Conservation (phyloP, 2,888 invertebrate species). For the Athrips mouffetella region DNA sequence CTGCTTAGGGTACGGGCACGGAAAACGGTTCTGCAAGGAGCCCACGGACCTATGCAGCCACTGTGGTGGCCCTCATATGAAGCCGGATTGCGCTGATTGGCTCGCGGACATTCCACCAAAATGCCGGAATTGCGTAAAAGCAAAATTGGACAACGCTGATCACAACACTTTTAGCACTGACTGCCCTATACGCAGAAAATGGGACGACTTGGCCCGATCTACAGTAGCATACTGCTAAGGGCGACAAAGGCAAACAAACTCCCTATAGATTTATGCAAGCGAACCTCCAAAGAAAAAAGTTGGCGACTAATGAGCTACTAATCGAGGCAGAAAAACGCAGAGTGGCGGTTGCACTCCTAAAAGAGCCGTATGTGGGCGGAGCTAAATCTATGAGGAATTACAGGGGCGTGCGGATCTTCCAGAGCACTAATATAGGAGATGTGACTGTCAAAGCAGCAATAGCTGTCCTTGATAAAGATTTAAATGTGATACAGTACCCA, state of each 20-base stretch:
- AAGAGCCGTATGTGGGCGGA: conserved; percentile 6
- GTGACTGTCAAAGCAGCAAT: neutral
- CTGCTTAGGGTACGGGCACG: no score
- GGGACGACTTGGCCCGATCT: neutral
- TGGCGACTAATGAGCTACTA: neutral
- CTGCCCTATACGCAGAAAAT: neutral
- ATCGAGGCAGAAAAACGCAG: neutral
- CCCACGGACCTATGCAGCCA: no score
- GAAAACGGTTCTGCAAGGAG: no score
- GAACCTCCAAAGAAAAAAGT: neutral
- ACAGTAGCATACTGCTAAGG: neutral
- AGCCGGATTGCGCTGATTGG: no score
- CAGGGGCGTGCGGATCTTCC: neutral
- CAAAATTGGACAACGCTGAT: neutral
- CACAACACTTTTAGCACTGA: neutral
- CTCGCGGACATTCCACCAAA: neutral
- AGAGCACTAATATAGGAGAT: neutral
- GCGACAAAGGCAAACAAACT: neutral
- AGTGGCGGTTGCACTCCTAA: neutral
- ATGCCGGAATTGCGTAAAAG: neutral
- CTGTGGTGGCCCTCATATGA: no score
- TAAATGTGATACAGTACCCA: neutral
- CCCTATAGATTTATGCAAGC: conserved; percentile 6
- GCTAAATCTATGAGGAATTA: neutral
- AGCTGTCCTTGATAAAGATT: neutral